Base-by-base conservation (phyloP, 2,113 vertebrate genomes). In the Balaenoptera acutorostrata region DNA sequence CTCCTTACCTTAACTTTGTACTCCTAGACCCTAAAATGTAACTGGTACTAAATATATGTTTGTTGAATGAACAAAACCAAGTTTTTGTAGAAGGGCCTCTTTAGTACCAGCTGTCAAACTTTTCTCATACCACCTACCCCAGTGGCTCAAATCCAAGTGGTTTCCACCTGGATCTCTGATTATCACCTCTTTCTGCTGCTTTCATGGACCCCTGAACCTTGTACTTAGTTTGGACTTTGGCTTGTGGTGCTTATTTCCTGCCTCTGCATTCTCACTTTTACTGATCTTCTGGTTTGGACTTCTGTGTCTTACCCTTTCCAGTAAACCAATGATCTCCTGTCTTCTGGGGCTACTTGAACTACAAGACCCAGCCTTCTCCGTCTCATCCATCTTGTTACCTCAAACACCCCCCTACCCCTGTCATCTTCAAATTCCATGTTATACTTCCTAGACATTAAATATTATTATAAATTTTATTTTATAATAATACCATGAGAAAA, bases 401-500 rank as follows among this genome's bases (percentile, higher is more conserved):
- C 69, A 85, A 44, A 55, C 52, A 21, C 23, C 55, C 23, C 59
- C 59, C 59, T 25, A 36, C 4, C 20, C 8, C 55, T 31, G 2
- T 63, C 69, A 88, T 82, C 71, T 91, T 61, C 27, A 82, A 39
- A 91, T 63, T 93, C 86, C 64, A 33, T 85, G 21, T 59, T 85
- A 64, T 61, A 90, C 20, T 74, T 69, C 36, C 69, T 2, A 78
- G 64, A 69, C 27, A 31, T 68, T 90, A 90, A 71, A 59, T 11
- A 80, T 77, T 29, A 36, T 61, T 46, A 8, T 74, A 44, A 46
- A 61, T 96, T 83, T 77, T 95, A 89, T 72, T 77, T 74, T 41
- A 66, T 92, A 61, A 83, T 96, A 97, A 93, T 27, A 49, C 46
- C 57, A 83, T 61, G 78, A 90, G 11, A 80, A 77, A 92, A 91